Conservation (phyloP, 2,888 invertebrate species). For the Lithophane socia region DNA sequence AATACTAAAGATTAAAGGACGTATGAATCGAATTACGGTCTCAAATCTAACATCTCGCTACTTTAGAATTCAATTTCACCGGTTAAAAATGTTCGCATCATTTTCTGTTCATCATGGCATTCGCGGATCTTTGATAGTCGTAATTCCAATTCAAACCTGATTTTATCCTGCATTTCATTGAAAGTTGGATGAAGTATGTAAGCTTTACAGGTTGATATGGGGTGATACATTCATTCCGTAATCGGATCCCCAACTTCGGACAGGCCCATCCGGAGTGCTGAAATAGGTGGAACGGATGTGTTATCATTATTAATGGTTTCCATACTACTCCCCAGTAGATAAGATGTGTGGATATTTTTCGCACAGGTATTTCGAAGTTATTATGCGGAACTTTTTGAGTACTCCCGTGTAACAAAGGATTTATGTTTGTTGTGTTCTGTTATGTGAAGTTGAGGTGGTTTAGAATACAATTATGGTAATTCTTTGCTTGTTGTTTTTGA, state of each 20-base stretch:
- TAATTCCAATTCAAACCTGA: slow-evolving; percentile 38
- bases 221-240: slow-evolving; percentile 64
- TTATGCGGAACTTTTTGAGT: slow-evolving; percentile 62
- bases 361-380: slow-evolving; percentile 56
- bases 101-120: background rate
- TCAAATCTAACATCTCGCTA: background rate
- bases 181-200: slow-evolving; percentile 48
- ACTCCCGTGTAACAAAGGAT: slow-evolving; percentile 53
- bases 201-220: slow-evolving; percentile 55
- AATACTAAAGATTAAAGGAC: background rate
- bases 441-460: slow-evolving; percentile 43
- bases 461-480: slow-evolving; percentile 57
- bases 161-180: slow-evolving; percentile 56
- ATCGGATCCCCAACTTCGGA: slow-evolving; percentile 63
- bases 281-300: slow-evolving; percentile 65
- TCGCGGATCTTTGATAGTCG: background rate
- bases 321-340: slow-evolving; percentile 56
- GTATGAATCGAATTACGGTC: background rate
- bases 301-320: slow-evolving; percentile 69
- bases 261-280: slow-evolving; percentile 63
- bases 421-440: slow-evolving; percentile 49
- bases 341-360: slow-evolving; percentile 57
- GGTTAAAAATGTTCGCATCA: background rate
- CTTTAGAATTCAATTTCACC: slow-evolving; percentile 20
- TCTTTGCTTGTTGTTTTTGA: slow-evolving; percentile 22